Evolutionary conservation across 1,140 invertebrate species (phyloP).

Genomic region (Laupala kohalensis): DNA sequence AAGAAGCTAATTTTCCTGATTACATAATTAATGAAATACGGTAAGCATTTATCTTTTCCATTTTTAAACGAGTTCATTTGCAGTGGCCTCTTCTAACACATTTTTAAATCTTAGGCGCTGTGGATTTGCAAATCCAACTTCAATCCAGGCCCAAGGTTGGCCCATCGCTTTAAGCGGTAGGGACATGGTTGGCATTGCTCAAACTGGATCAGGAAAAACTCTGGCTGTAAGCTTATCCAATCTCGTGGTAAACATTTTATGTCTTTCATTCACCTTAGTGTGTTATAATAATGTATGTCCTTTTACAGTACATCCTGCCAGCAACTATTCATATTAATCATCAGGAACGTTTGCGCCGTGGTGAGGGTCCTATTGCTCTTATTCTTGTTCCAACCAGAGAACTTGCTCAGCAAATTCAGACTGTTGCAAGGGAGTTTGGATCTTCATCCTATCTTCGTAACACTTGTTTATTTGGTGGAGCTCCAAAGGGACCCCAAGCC

Average conservation of each 20-base stretch:
- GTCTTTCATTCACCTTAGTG: not conserved
- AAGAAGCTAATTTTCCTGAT: constrained; percentile 79
- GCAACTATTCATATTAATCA: constrained; percentile 88
- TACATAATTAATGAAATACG: constrained; percentile 64
- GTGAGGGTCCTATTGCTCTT: constrained; percentile 85
- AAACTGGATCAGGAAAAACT: constrained; percentile 88
- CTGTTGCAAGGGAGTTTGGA: constrained; percentile 83
- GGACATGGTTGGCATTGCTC: constrained; percentile 90
- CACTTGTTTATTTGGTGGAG: constrained; percentile 92
- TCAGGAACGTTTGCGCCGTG: constrained; percentile 62
- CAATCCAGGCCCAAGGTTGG: constrained; percentile 83
- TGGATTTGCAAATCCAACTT: constrained; percentile 70
- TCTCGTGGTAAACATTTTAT: not conserved
- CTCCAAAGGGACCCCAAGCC: constrained; percentile 69
- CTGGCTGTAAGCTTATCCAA: constrained; percentile 33
- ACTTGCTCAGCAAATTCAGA: constrained; percentile 90
- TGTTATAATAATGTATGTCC: not conserved
- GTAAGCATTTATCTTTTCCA: not conserved
- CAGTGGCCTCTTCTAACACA: not conserved
- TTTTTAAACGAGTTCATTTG: not conserved
- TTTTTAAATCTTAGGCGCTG: constrained; percentile 38
- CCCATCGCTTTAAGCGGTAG: constrained; percentile 81
- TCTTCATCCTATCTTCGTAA: constrained; percentile 69
- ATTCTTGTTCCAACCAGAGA: constrained; percentile 90
- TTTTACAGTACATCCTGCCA: constrained; percentile 49